Conservation (phyloP, 2,113 vertebrate species). For the Onychorhynchus coronatus region DNA sequence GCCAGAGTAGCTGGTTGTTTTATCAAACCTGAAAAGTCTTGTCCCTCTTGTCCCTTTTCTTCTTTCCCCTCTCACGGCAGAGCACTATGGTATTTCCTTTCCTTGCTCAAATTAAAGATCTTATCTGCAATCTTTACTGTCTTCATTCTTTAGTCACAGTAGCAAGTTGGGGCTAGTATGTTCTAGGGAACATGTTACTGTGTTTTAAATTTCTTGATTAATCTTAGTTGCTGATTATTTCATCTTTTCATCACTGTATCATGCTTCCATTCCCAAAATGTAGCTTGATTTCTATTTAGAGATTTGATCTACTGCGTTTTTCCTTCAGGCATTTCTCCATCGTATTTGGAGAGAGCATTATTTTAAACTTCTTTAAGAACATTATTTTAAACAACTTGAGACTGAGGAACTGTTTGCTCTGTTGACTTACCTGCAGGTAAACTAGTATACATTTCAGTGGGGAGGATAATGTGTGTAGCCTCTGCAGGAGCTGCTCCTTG, state of each 20-base stretch:
- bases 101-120: background rate
- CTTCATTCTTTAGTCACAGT: background rate
- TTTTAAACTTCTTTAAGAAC: slow-evolving; percentile 49
- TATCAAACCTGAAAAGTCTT: slow-evolving; percentile 11
- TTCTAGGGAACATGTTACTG: slow-evolving; percentile 14
- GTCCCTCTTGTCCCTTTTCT: background rate
- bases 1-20: slow-evolving; percentile 42
- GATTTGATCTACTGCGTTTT: background rate
- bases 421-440: slow-evolving; percentile 54
- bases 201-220: slow-evolving; percentile 51
- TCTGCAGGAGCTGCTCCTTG: slow-evolving; percentile 54
- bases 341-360: background rate
- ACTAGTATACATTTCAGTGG: slow-evolving; percentile 26
- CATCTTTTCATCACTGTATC: background rate
- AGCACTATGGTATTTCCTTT: background rate
- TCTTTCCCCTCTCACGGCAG: background rate
- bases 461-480: slow-evolving; percentile 33
- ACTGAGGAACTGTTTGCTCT: background rate
- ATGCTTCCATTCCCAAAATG: background rate
- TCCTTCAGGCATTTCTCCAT: background rate
- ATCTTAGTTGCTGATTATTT: background rate
- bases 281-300: background rate
- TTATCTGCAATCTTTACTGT: background rate
- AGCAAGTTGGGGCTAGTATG: slow-evolving; percentile 38
- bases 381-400: slow-evolving; percentile 46